Evolutionary conservation across 2,888 invertebrate species (phyloP), one percentile per base, ranked within the genome.

Genomic region (Lithophane semibrunnea): DNA sequence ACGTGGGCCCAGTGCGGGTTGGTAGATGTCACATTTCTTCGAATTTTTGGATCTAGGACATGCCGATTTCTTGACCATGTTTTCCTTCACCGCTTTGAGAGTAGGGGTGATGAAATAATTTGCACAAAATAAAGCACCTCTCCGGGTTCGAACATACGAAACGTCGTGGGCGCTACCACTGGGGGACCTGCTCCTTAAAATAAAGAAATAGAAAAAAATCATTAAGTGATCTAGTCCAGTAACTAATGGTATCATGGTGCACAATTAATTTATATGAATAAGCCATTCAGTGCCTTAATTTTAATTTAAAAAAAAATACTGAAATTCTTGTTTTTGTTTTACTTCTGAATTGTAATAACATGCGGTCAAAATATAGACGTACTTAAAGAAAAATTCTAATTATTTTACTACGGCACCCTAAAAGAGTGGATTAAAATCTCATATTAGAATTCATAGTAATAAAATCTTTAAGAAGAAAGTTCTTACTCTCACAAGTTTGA

Each of bases 391-490:
- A 49, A 42, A 13, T 0, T 1, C n/a, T 42, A 65, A 10, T 18
- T 21, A 3, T n/a, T 54, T 24, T 3, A 16, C 13, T 8, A 63
- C 24, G 12, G 58, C 16, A 75, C 52, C 61, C 61, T 37, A 74
- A 75, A 80, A 68, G 42, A 72, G 67, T 63, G 77, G 68, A 86
- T 84, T 80, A 58, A 63, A 73, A 73, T 79, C 71, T 69, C 66
- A 78, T 74, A 84, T 79, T 74, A 87, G 75, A 86, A 52, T 83
- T 83, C 76, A 79, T 73, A 76, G 72, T 75, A 82, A 85, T 82
- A 86, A 88, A 84, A 84, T 79, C 72, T 81, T 80, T 75, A 70
- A 80, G 79, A 70, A 44, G 65, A 84, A 87, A 84, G 73, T 86
- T 87, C 42, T 80, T 73, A 56, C 49, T 75, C 76, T 79, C 75